Conservation (phyloP, 2,113 vertebrate species). For the Petromus typicus region DNA sequence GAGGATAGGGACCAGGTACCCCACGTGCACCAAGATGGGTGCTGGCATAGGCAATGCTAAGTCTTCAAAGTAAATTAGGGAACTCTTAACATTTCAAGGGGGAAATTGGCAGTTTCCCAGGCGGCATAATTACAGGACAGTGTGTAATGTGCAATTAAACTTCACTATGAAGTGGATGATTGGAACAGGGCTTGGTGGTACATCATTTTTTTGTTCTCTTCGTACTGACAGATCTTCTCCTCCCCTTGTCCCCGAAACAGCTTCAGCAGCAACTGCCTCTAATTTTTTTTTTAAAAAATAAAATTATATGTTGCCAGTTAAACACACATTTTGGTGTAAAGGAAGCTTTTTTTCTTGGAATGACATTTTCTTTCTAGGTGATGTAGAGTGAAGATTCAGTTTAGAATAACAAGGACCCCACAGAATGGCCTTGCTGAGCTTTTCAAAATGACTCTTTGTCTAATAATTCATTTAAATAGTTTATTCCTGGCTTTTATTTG, state of each 20-base stretch:
- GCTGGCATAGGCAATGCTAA: slow-evolving; percentile 48
- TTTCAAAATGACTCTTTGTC: slow-evolving; percentile 62
- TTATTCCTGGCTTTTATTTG: slow-evolving; percentile 56
- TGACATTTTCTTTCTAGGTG: slow-evolving; percentile 69
- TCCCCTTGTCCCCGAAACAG: slow-evolving; percentile 75
- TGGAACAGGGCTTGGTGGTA: slow-evolving; percentile 83
- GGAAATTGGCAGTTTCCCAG: slow-evolving; percentile 86
- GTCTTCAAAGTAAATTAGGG: slow-evolving; percentile 76
- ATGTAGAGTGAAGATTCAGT: slow-evolving; percentile 34
- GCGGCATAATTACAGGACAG: slow-evolving; percentile 85
- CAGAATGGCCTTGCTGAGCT: slow-evolving; percentile 27
- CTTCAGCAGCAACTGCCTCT: slow-evolving; percentile 75
- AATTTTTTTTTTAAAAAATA: slow-evolving; percentile 70
- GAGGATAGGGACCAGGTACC: not conserved
- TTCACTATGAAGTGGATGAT: slow-evolving; percentile 82
- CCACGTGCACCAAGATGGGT: not conserved
- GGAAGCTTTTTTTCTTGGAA: slow-evolving; percentile 65
- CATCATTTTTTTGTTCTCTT: slow-evolving; percentile 79
- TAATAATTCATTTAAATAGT: slow-evolving; percentile 49
- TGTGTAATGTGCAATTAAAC: slow-evolving; percentile 85
- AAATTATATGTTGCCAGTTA: slow-evolving; percentile 82
- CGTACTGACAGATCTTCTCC: slow-evolving; percentile 73
- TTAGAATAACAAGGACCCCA: slow-evolving; percentile 58
- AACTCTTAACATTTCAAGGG: slow-evolving; percentile 78
- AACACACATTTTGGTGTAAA: slow-evolving; percentile 74